These are phyloP conservation scores for Boulengerochromis microlepis DNA, from an alignment of 2,113 vertebrate species.

Conservation along the genomic window DNA sequence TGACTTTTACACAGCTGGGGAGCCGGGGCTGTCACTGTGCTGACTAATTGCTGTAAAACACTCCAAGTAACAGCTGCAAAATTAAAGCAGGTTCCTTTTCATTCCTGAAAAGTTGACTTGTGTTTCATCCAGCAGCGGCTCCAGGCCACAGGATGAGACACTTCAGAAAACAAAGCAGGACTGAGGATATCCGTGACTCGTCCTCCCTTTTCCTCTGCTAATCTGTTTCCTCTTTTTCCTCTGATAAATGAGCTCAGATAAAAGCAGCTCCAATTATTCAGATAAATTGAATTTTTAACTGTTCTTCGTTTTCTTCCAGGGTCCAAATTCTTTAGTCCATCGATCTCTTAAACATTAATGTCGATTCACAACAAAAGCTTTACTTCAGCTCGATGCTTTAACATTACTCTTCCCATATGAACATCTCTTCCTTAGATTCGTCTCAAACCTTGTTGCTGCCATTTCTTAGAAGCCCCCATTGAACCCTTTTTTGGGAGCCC, in stretches of 20 bases:
- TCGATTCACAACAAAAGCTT: background rate
- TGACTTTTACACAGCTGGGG: background rate
- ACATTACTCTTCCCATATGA: background rate
- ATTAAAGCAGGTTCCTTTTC: background rate
- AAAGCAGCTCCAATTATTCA: background rate
- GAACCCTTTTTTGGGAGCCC: background rate
- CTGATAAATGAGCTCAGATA: background rate
- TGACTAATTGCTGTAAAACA: background rate
- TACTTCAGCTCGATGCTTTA: background rate
- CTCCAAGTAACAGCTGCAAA: background rate
- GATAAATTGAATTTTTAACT: background rate
- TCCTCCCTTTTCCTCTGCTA: slow-evolving; percentile 31
- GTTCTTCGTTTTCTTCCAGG: background rate
- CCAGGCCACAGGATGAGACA: slow-evolving; percentile 2
- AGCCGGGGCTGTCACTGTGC: background rate
- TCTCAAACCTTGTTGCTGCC: background rate
- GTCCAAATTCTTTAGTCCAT: background rate
- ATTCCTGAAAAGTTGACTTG: background rate
- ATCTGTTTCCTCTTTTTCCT: slow-evolving; percentile 9
- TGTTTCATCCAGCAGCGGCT: background rate
- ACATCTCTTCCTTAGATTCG: background rate
- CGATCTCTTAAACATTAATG: background rate
- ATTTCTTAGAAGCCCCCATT: background rate
- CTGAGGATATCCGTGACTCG: background rate
- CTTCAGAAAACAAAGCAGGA: background rate